A percentile compares a stretch with the other conserved stretches of the same genome.
phyloP scores from a whole-genome alignment of 2,113 vertebrate species.

The Opisthocomus hoazin region DNA sequence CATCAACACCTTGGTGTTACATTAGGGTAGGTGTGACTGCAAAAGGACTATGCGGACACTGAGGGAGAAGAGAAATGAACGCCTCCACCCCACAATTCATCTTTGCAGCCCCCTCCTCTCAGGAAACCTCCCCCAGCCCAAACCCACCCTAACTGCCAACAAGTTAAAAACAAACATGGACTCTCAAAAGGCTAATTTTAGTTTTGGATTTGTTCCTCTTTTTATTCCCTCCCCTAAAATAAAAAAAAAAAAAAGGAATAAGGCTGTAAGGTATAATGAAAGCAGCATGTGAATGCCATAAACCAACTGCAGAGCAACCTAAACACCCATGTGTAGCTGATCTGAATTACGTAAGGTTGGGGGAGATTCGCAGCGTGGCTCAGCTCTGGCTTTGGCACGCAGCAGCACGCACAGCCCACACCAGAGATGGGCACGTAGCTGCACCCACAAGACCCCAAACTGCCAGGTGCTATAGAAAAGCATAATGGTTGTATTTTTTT shows the following conservation, averaged over 20 bases:
- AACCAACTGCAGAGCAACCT: conserved; percentile 18
- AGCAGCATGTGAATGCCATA: conserved; percentile 40
- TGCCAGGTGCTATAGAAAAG: neutral
- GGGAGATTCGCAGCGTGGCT: neutral
- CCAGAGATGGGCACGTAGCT: neutral
- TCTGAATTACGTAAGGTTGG: neutral
- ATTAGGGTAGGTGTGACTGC: neutral
- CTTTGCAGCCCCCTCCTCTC: neutral
- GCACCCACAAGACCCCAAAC: neutral
- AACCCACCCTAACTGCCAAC: neutral
- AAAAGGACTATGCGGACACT: fast-evolving
- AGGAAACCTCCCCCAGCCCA: neutral
- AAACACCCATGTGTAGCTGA: neutral
- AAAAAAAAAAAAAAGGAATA: neutral
- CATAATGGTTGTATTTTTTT: neutral
- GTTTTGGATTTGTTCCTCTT: conserved; percentile 18
- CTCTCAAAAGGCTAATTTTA: conserved; percentile 15
- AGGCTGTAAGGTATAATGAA: conserved; percentile 49
- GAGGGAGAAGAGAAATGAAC: neutral
- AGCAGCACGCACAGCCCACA: neutral
- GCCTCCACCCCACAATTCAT: neutral
- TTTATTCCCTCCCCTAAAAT: neutral
- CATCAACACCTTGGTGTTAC: neutral
- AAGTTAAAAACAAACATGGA: conserved; percentile 17
- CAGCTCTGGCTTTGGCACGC: neutral